Percentiles rank a stretch among this genome's conserved stretches.
Conservation (phyloP, 2,113 vertebrate species). For the Myotis davidii region DNA sequence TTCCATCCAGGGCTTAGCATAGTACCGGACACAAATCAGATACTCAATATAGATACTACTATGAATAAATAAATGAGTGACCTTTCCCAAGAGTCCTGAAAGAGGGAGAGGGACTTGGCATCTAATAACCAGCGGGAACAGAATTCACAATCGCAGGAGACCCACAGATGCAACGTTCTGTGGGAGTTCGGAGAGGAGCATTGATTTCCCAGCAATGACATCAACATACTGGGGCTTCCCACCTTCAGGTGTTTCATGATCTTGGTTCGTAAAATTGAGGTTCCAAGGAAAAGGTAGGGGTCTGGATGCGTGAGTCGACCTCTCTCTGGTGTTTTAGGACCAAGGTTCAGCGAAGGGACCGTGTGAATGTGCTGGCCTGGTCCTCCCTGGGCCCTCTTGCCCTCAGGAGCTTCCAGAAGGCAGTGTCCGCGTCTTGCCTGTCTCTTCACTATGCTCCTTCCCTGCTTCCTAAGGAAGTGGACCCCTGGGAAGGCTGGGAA, state of each 20-base stretch:
- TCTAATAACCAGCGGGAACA: neutral
- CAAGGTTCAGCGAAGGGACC: neutral
- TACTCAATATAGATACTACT: neutral
- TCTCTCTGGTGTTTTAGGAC: neutral
- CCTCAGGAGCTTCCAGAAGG: neutral
- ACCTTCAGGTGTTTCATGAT: neutral
- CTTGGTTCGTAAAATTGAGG: neutral
- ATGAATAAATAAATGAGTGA: neutral
- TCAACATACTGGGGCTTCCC: neutral
- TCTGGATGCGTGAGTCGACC: neutral
- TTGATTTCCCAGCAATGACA: neutral
- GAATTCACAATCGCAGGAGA: neutral
- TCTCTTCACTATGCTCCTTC: neutral
- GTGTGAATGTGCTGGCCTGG: fast-evolving
- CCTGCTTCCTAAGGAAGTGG: neutral
- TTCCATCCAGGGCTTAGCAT: neutral
- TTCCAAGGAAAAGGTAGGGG: neutral
- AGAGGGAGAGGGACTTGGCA: neutral
- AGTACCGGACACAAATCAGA: neutral
- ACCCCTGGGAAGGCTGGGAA: neutral
- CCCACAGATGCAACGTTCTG: neutral
- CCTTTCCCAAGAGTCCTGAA: neutral
- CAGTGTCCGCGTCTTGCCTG: neutral
- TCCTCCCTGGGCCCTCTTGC: neutral
- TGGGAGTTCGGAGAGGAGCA: neutral